phyloP scores from a whole-genome alignment of 2,113 vertebrate species.

The Nycticebus coucang region DNA sequence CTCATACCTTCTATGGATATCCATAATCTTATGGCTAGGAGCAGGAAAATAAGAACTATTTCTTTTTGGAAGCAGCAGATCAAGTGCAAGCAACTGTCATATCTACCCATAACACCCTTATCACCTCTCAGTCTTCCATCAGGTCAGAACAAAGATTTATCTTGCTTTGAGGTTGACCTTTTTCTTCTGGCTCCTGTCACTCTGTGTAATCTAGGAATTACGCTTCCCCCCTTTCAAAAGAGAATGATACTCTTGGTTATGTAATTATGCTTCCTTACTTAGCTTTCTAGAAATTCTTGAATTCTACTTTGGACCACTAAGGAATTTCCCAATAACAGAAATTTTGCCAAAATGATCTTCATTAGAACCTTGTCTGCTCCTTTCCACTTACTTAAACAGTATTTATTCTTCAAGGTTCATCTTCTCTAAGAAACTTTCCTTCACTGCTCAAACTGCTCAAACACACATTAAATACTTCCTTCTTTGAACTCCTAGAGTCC shows the following conservation, averaged over 20 bases:
- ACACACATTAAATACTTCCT: not conserved
- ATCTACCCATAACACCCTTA: not conserved
- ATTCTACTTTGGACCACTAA: not conserved
- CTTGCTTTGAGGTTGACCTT: not conserved
- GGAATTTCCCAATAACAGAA: not conserved
- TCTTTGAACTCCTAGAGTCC: not conserved
- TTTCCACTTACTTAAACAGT: not conserved
- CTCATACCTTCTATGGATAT: slow-evolving; percentile 1
- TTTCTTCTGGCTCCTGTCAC: not conserved
- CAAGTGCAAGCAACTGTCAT: not conserved
- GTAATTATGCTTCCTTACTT: not conserved
- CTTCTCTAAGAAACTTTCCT: not conserved
- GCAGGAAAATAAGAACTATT: not conserved
- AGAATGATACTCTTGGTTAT: not conserved
- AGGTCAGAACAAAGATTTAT: not conserved
- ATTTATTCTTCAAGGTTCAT: not conserved
- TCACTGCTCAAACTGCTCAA: not conserved
- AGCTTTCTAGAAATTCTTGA: not conserved
- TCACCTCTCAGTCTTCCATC: not conserved
- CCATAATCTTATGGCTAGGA: not conserved
- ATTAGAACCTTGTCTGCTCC: not conserved
- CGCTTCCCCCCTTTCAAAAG: not conserved
- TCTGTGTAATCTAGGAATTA: not conserved
- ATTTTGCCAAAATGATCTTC: not conserved
- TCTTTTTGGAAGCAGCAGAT: slow-evolving; percentile 16